Base-by-base conservation (phyloP, 1,140 invertebrate genomes). In the Catajapyx aquilonaris region DNA sequence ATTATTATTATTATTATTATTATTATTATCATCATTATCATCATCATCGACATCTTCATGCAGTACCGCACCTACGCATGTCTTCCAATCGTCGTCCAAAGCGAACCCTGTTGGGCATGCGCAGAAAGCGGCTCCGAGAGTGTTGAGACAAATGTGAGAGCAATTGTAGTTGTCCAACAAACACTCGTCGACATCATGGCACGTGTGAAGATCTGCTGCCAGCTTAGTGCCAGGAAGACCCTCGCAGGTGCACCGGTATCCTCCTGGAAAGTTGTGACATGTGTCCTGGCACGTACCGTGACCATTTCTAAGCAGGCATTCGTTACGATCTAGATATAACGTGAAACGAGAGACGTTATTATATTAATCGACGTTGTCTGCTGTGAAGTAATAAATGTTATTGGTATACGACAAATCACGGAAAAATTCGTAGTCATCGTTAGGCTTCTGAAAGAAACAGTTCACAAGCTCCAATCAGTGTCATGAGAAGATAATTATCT, bases 61-160 rank as follows among this genome's bases (percentile, higher is more conserved):
- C n/a, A n/a, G n/a, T n/a, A n/a, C n/a, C n/a, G n/a, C n/a, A n/a
- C n/a, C n/a, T 64, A 55, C 52, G 44, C 67, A 69, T 2, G n/a
- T 66, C 49, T 47, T 55, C 64, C 66, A 68, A 44, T 69, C 65
- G 20, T 57, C 53, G 18, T 60, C 54, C 5, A 70, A 48, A n/a
- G 52, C 44, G 51, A 59, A 67, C 5, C 67, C 65, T 13, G 48
- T 42, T 35, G 70, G 70, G 50, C 80, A 84, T 41, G 58, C 50
- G 52, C 80, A 84, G 44, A 69, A 58, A 48, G 69, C 77, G 13
- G 64, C 61, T 31, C 81, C 81, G 7, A 71, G 65, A 20, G 69
- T 58, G 53, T 86, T 87, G 13, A 69, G 55, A 58, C 73, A 69
- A 47, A 69, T 60, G 49, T 48, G 53, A 50, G 40, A 41, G 33